These are phyloP conservation scores for Pluvianellus socialis DNA, from an alignment of 2,113 vertebrate genomes.

Conservation along the genomic window DNA sequence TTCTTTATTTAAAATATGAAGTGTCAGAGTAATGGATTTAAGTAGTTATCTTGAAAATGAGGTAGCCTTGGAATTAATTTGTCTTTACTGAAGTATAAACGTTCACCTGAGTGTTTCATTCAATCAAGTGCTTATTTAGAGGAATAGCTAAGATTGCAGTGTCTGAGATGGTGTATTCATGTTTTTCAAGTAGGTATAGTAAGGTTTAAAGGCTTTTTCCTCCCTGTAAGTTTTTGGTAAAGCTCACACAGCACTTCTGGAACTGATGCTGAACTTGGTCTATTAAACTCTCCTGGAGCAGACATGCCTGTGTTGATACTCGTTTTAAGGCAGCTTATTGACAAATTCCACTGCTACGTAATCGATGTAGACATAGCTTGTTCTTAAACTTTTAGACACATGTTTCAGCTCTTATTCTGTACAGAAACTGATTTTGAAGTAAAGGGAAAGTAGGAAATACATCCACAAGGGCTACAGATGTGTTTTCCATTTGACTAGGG, in stretches of 20 bases:
- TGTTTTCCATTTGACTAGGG: not conserved
- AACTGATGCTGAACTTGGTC: not conserved
- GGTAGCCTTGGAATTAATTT: not conserved
- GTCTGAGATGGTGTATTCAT: not conserved
- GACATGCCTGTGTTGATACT: not conserved
- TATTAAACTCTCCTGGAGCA: not conserved
- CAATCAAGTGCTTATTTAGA: not conserved
- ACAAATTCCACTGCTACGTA: not conserved
- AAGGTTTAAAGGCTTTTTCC: not conserved
- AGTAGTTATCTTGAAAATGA: not conserved
- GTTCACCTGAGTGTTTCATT: not conserved
- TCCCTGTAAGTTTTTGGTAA: not conserved
- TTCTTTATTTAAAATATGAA: not conserved
- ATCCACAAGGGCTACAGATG: not conserved
- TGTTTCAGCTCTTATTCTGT: not conserved
- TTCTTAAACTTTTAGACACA: not conserved
- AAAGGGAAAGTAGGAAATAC: not conserved
- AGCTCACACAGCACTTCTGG: not conserved
- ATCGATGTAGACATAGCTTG: not conserved
- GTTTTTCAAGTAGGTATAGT: not conserved
- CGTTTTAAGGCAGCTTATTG: not conserved
- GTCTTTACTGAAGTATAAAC: not conserved
- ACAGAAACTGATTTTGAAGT: not conserved
- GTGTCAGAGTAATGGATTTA: not conserved
- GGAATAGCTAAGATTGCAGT: not conserved